Evolutionary conservation across 2,888 invertebrate species (phyloP), one percentile per base, ranked within the genome.

Genomic region (Tanypteryx hageni): DNA sequence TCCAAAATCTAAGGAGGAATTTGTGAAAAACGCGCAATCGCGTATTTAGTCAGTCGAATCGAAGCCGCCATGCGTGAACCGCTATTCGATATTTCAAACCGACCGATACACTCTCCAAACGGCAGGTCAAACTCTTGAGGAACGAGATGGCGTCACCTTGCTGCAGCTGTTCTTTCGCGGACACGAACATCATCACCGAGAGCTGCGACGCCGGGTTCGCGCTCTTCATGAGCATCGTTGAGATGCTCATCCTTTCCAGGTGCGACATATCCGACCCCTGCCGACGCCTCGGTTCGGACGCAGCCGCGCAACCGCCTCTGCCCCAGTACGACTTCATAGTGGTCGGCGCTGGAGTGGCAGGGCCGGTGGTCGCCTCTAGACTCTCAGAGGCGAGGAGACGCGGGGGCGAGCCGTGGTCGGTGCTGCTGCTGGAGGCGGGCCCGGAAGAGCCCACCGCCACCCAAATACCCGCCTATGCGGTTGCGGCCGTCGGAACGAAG

Each of bases 331-430:
- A 97, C 94, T 97, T 97, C 93, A 95, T 97, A 8, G 95, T 97
- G 57, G 95, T 97, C 0, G 97, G 97, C 0, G 97, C 97, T 0
- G 97, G 97, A 0, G 96, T 97, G 0, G 96, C 97, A 0, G 98
- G 98, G 0, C 96, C 97, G 0, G 97, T 96, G 0, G 94, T 98
- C 14, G 97, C 97, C 0, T 96, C 97, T 93, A 96, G 98, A 0
- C 95, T 98, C 0, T 96, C 97, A 0, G 97, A 97, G 94, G 96
- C 96, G 0, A 44, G 89, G 68, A 56, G 18, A 9, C 92, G 92
- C 9, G 92, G 82, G 0, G 81, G 59, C 14, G 86, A 85, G 14
- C 92, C 92, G 82, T 93, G 93, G 92, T 92, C 89, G 68, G 83
- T 92, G 57, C 95, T 97, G 11, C 95, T 97, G 0, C 94, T 97